Evolutionary conservation across 2,888 invertebrate species (phyloP), one percentile per base, ranked within the genome.

Genomic region (Drosophila aldrichi): DNA sequence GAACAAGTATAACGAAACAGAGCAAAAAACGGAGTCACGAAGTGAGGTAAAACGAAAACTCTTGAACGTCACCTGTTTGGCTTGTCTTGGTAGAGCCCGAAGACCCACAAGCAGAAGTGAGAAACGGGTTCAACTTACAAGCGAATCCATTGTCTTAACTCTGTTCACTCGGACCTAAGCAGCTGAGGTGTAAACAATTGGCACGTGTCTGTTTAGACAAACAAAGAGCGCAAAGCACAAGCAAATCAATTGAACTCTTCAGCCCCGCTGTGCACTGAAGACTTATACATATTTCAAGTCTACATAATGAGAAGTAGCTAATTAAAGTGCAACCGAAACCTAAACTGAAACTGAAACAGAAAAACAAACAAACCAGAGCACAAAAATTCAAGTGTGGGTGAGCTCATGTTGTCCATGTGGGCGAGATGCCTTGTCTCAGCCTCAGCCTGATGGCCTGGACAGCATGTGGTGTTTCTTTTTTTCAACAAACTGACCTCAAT

Each of bases 31-130:
- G 60, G n/a, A 55, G 43, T n/a, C 32, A 38, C 55, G 61, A 56
- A 63, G 56, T 49, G 16, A 4, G 9, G 16, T 59, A 65, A 68
- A 70, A 69, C 64, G 41, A 58, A 54, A 20, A 43, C 44, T 61
- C 75, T 82, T 71, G 79, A 85, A 82, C 77, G 79, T 72, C 60
- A 81, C 70, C 51, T 58, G 25, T 38, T 59, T 46, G 70, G 76
- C 63, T 46, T 16, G 44, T 12, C 61, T 52, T 46, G 40, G 46
- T 18, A 72, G 41, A 65, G 43, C 34, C 57, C 55, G 87, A 85
- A 85, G 84, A 85, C 84, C 85, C 70, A 85, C 86, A 84, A 88
- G 62, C 56, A 51, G 59, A 71, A 77, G 74, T 66, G 78, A 55
- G 62, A 74, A 77, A 61, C 63, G 63, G 70, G 29, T 56, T 74